Evolutionary conservation across 2,888 invertebrate genomes (phyloP).

Genomic region (Himalopsyche anomala): DNA sequence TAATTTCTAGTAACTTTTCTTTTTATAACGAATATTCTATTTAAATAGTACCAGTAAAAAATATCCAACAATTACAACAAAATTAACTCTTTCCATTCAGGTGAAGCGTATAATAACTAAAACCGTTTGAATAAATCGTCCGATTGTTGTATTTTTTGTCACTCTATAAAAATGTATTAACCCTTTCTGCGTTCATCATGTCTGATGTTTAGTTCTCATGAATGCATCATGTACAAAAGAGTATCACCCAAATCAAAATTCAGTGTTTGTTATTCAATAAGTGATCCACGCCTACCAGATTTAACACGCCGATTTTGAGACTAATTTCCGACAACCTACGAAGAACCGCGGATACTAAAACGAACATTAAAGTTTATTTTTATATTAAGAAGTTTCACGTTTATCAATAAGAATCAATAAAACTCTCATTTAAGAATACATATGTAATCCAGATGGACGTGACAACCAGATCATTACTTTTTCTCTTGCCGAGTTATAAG

Average conservation of each 20-base stretch:
- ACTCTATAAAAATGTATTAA: slow-evolving; percentile 16
- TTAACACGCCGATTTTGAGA: slow-evolving; percentile 56
- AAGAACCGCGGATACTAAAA: background rate
- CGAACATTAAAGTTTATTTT: too few species aligned
- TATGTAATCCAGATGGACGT: too few species aligned
- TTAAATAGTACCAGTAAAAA: background rate
- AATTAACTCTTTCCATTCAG: slow-evolving; percentile 13
- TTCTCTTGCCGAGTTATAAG: too few species aligned
- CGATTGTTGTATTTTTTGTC: slow-evolving; percentile 4
- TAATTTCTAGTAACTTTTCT: background rate
- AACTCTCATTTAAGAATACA: too few species aligned
- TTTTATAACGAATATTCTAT: background rate
- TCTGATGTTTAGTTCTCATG: slow-evolving; percentile 47
- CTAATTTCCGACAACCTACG: background rate
- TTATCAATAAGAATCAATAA: too few species aligned
- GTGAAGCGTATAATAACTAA: slow-evolving; percentile 1
- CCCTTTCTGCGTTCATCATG: slow-evolving; percentile 29
- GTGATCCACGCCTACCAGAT: slow-evolving; percentile 47
- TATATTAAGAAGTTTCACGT: too few species aligned
- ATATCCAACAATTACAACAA: background rate
- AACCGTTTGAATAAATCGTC: background rate
- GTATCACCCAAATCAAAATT: slow-evolving; percentile 57
- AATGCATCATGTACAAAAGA: slow-evolving; percentile 42
- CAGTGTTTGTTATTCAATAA: slow-evolving; percentile 57
- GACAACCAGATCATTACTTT: too few species aligned